phyloP scores from a whole-genome alignment of 1,140 invertebrate species.

The Drosophila lacertosa region DNA sequence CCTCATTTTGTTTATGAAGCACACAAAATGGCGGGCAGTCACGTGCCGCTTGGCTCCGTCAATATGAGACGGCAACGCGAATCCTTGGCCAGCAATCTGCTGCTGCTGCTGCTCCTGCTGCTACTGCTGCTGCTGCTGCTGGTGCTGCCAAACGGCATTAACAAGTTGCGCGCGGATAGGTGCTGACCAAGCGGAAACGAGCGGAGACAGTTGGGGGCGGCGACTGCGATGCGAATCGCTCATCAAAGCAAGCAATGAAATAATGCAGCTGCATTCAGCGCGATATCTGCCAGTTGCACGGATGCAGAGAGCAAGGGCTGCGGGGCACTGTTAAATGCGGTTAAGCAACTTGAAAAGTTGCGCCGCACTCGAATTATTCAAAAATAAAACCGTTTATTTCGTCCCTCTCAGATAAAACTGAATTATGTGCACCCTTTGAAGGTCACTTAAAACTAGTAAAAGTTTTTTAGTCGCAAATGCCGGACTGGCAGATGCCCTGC shows the following conservation, averaged over 20 bases:
- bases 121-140: not conserved
- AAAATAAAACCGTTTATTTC: not conserved
- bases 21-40: slow-evolving; percentile 51
- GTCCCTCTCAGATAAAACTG: not conserved
- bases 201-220: slow-evolving; percentile 16
- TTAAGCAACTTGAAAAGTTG: not conserved
- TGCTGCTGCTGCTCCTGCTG: not conserved
- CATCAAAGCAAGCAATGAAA: slow-evolving; percentile 45
- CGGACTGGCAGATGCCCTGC: not conserved
- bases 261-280: slow-evolving; percentile 49
- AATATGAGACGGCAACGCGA: slow-evolving; percentile 38
- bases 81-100: slow-evolving; percentile 9
- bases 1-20: slow-evolving; percentile 73
- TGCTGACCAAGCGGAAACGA: slow-evolving; percentile 67
- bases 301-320: not conserved
- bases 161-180: slow-evolving; percentile 72
- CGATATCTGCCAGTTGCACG: slow-evolving; percentile 1
- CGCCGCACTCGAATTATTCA: not conserved
- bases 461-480: not conserved
- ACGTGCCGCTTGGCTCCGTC: slow-evolving; percentile 50
- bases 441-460: not conserved
- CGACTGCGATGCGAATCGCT: not conserved
- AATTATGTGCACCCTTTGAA: not conserved
- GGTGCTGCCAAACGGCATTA: slow-evolving; percentile 38
- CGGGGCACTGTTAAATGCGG: too few species aligned